These are phyloP conservation scores for Lemur catta DNA, from an alignment of 2,797 vertebrate species.

Conservation along the genomic window DNA sequence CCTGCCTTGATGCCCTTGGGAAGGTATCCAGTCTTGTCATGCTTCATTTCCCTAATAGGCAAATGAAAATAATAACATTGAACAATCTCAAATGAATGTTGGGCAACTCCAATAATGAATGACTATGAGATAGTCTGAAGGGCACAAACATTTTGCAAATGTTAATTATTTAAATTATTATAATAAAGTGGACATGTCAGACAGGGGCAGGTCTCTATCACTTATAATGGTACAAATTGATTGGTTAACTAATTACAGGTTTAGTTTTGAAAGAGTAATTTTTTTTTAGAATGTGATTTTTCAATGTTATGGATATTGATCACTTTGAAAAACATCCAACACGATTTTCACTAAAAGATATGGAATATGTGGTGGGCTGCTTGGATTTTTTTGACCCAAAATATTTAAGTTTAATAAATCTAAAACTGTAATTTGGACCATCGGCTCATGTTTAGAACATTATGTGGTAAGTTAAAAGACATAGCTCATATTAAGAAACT, in stretches of 20 bases:
- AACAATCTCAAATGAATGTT: neutral
- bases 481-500: neutral
- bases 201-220: constrained; percentile 7
- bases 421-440: neutral
- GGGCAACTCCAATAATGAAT: constrained; percentile 41
- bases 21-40: neutral
- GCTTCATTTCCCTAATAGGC: neutral
- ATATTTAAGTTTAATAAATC: neutral
- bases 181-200: constrained; percentile 45
- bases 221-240: constrained; percentile 38
- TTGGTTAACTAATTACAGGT: constrained; percentile 25
- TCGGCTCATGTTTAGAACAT: neutral
- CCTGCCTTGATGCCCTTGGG: neutral
- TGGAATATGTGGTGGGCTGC: neutral
- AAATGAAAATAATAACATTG: constrained; percentile 23
- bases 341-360: neutral
- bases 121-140: constrained; percentile 29
- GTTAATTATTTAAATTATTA: constrained; percentile 66
- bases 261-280: constrained; percentile 20
- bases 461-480: neutral
- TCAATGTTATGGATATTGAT: neutral
- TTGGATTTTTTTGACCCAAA: neutral
- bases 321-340: neutral
- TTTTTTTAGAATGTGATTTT: constrained; percentile 9
- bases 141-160: constrained; percentile 39